These are phyloP conservation scores for Drosophila carrolli DNA, from an alignment of 1,140 invertebrate species.

Conservation along the genomic window DNA sequence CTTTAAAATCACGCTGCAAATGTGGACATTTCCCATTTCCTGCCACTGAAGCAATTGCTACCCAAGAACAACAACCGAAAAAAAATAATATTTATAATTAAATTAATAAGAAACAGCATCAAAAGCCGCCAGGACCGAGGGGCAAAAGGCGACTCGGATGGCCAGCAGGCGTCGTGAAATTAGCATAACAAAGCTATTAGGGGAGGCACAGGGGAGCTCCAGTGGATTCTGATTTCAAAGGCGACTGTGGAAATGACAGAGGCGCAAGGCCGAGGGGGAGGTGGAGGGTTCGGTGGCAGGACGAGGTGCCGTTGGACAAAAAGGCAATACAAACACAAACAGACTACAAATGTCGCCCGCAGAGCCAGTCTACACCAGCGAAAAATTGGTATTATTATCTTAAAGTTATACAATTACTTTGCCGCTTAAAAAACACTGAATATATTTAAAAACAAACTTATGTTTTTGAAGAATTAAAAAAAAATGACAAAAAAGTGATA, in stretches of 20 bases:
- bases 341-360: slow-evolving; percentile 66
- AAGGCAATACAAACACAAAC: slow-evolving; percentile 50
- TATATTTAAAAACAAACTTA: too few relatives aligned
- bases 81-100: slow-evolving; percentile 66
- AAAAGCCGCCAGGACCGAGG: slow-evolving; percentile 16
- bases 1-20: slow-evolving; percentile 44
- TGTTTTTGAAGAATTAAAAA: too few relatives aligned
- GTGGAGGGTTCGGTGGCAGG: not conserved
- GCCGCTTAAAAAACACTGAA: too few relatives aligned
- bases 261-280: slow-evolving; percentile 38
- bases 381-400: not conserved
- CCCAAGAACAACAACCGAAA: slow-evolving; percentile 9
- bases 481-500: too few relatives aligned
- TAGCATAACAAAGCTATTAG: slow-evolving; percentile 81
- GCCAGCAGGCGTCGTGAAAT: slow-evolving; percentile 75
- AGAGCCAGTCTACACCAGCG: slow-evolving; percentile 13
- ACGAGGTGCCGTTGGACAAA: slow-evolving; percentile 13
- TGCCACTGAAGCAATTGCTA: slow-evolving; percentile 1
- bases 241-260: slow-evolving; percentile 55
- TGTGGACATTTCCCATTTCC: slow-evolving; percentile 50
- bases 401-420: too few relatives aligned
- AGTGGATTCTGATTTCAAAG: slow-evolving; percentile 72
- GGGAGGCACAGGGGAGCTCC: slow-evolving; percentile 30
- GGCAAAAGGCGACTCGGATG: slow-evolving; percentile 52
- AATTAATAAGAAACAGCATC: slow-evolving; percentile 60